These are phyloP conservation scores for Ochlodes sylvanus DNA, from an alignment of 2,888 invertebrate species.

Conservation along the genomic window DNA sequence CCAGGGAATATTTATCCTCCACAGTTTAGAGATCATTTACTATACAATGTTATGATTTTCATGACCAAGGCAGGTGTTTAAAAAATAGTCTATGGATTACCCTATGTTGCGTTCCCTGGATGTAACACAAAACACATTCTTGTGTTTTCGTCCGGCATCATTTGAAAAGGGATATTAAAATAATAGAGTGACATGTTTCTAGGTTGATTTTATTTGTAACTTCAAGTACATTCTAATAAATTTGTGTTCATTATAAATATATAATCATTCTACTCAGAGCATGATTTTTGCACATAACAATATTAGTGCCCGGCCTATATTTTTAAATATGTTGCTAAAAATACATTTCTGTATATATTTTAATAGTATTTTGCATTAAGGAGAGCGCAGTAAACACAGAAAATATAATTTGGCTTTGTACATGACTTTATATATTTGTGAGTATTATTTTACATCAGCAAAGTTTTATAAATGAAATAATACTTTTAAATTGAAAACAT, in stretches of 20 bases:
- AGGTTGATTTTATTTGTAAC: background rate
- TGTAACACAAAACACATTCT: too few relatives aligned
- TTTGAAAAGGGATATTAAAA: too few relatives aligned
- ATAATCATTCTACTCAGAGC: slow-evolving; percentile 8
- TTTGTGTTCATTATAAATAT: slow-evolving; percentile 18
- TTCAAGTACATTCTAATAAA: slow-evolving; percentile 6
- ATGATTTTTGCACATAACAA: slow-evolving; percentile 2
- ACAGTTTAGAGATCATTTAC: too few relatives aligned
- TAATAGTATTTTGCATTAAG: background rate
- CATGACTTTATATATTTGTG: background rate
- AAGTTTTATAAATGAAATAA: too few relatives aligned
- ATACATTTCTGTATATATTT: background rate
- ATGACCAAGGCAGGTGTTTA: too few relatives aligned
- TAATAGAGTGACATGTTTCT: too few relatives aligned
- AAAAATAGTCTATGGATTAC: too few relatives aligned
- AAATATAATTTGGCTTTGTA: background rate
- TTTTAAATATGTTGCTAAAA: slow-evolving; percentile 7
- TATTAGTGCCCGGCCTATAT: slow-evolving; percentile 4
- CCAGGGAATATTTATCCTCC: too few relatives aligned
- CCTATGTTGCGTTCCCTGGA: too few relatives aligned
- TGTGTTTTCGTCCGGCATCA: too few relatives aligned
- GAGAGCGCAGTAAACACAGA: background rate
- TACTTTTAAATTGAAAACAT: too few relatives aligned
- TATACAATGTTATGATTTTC: too few relatives aligned
- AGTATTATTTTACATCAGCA: background rate